A percentile compares a stretch with the other conserved stretches of the same genome.
Conservation (phyloP, 2,797 vertebrate species). For the Lerista edwardsae region DNA sequence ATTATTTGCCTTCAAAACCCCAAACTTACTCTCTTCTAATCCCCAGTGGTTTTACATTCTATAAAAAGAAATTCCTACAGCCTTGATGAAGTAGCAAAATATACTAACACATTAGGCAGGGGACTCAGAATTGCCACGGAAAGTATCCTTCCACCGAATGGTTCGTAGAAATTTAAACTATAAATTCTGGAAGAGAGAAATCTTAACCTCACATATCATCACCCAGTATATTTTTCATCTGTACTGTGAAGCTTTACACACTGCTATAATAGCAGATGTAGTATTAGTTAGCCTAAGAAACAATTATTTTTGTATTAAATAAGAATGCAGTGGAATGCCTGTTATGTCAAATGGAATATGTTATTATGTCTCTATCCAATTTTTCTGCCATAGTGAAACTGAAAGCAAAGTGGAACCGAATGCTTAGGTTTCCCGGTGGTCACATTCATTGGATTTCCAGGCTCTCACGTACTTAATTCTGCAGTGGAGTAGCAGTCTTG, state of each 20-base stretch:
- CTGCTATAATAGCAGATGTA: background rate
- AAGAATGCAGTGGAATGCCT: background rate
- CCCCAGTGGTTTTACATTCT: conserved; percentile 25
- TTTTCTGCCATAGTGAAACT: background rate
- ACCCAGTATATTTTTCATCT: background rate
- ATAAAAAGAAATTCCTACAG: conserved; percentile 20
- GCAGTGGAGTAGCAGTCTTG: too few species aligned
- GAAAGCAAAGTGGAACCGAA: too few species aligned
- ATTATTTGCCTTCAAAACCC: conserved; percentile 24
- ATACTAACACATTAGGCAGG: background rate
- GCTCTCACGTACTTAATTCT: too few species aligned
- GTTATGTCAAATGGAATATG: background rate
- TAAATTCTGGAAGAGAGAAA: background rate
- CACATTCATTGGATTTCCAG: too few species aligned
- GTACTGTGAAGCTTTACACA: background rate
- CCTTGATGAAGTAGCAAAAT: conserved; percentile 7
- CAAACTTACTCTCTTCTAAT: conserved; percentile 8
- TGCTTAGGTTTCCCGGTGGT: too few species aligned
- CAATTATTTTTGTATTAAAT: background rate
- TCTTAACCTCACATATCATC: background rate
- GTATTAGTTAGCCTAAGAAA: background rate
- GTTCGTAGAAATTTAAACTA: background rate
- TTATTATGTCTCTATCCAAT: background rate
- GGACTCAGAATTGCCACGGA: background rate
- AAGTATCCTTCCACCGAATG: background rate